Evolutionary conservation across 2,113 vertebrate species (phyloP).

Genomic region (Istiophorus platypterus): DNA sequence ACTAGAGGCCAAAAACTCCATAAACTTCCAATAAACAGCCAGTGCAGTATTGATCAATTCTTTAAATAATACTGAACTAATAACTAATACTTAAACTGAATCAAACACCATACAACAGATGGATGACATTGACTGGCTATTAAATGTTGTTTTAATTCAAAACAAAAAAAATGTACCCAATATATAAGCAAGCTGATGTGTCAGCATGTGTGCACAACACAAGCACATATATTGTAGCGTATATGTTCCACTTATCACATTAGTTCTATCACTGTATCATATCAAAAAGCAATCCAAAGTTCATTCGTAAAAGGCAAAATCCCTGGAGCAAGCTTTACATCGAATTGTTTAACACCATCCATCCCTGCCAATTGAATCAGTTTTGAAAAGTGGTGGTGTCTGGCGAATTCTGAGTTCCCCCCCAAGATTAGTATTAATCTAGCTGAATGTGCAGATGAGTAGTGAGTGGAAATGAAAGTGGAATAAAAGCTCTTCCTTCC

Average conservation of each 20-base stretch:
- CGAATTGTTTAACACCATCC: not conserved
- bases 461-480: conserved; percentile 37
- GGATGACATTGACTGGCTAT: too few species aligned
- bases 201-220: too few species aligned
- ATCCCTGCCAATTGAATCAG: conserved; percentile 3
- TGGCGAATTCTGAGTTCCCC: not conserved
- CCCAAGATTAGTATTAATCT: conserved; percentile 27
- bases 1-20: too few species aligned
- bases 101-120: too few species aligned
- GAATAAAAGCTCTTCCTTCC: conserved; percentile 36
- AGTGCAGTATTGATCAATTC: too few species aligned
- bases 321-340: not conserved
- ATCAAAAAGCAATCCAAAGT: conserved; percentile 2
- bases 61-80: too few species aligned
- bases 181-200: not conserved
- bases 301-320: not conserved
- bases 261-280: not conserved
- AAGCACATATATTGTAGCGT: too few species aligned
- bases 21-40: too few species aligned
- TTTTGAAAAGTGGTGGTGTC: conserved; percentile 8
- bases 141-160: not conserved
- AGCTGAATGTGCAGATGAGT: conserved; percentile 42
- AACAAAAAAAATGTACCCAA: not conserved
- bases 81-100: too few species aligned
- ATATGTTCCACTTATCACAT: not conserved